Conservation (phyloP, 2,888 invertebrate genomes). For the Thalpophila matura region DNA sequence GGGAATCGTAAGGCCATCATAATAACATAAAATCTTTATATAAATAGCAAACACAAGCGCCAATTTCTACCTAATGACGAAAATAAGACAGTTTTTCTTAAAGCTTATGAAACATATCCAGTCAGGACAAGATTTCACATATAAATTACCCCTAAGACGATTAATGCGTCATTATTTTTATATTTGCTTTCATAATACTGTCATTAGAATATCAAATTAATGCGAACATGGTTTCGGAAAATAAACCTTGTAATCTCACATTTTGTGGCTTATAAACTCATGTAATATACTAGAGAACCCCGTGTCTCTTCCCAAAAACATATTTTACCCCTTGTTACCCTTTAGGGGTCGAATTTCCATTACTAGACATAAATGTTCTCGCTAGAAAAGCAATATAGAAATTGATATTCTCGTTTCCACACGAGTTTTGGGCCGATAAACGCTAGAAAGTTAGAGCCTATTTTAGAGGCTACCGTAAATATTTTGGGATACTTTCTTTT, state of each 20-base stretch:
- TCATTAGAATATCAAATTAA: conserved; percentile 25
- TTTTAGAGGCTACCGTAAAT: conserved; percentile 27
- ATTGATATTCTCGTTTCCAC: conserved; percentile 55
- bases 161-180: conserved; percentile 29
- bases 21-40: no score
- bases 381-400: conserved; percentile 56
- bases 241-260: conserved; percentile 19
- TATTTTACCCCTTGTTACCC: conserved; percentile 59
- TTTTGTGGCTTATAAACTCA: conserved; percentile 52
- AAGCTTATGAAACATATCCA: neutral
- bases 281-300: conserved; percentile 37
- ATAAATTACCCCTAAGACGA: conserved; percentile 21
- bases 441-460: conserved; percentile 28
- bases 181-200: conserved; percentile 9
- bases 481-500: conserved; percentile 18
- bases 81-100: neutral
- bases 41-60: neutral
- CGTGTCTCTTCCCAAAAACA: conserved; percentile 47
- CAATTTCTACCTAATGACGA: neutral
- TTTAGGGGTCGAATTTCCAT: conserved; percentile 54
- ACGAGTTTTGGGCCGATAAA: conserved; percentile 36
- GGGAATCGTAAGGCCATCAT: no score
- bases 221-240: conserved; percentile 7
- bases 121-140: neutral
- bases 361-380: conserved; percentile 51